Evolutionary conservation across 2,113 vertebrate genomes (phyloP), one percentile per base, ranked within the genome.

Genomic region (Charina bottae): DNA sequence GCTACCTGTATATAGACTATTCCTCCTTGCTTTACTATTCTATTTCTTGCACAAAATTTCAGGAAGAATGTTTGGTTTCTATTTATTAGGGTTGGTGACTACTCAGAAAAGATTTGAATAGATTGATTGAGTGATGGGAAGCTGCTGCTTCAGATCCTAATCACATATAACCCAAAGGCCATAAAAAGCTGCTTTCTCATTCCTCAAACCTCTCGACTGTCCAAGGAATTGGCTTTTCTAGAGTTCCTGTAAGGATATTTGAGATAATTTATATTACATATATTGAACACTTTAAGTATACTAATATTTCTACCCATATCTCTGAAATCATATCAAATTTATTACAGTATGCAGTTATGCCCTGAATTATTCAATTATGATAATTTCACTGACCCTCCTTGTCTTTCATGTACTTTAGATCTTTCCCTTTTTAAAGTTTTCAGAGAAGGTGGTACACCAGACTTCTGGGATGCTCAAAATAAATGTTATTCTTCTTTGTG

Each of bases 361-460:
- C 8, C 33, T 37, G 17, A 64, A 12, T 60, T n/a, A 55, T 28
- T 90, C 54, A 58, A 87, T 90, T 59, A 0, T 91, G 78, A 54
- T 83, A 23, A 90, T 93, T 93, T 95, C 7, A 85, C 24, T 58
- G 55, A 78, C 54, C 68, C 6, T 89, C 92, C 92, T 87, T 46
- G 28, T 91, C 92, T 21, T 89, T 24, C 37, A 0, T 83, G 37
- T 72, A 53, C 0, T 49, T 93, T 95, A 92, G 4, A 37, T 28
- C 93, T 60, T 33, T 89, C 10, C 13, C 83, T 6, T 84, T 93
- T 93, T 89, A 88, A 72, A 95, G 62, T 0, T 0, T 60, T 0
- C 10, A 49, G 19, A 17, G n/a, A 60, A 78, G 59, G 21, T 83
- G 28, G 84, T 92, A 12, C 46, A 87, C 0, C 83, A 85, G 53